A percentile compares a stretch with the other conserved stretches of the same genome.
Conservation (phyloP, 92 coral and sea anemone genomes). For the Parazoanthus darwini region DNA sequence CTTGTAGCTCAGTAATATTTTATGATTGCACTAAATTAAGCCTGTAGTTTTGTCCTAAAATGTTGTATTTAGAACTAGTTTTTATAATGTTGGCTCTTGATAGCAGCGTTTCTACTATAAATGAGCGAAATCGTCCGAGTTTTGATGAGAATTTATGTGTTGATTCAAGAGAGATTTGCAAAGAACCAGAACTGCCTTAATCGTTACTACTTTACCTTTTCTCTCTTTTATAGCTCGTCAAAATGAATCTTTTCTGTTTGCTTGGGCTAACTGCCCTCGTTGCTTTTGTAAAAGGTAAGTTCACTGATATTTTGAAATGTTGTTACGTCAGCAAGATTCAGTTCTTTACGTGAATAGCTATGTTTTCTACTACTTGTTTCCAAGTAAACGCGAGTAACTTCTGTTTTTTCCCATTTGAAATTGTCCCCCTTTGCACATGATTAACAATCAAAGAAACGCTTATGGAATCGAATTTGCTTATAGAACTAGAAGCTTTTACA, state of each 20-base stretch:
- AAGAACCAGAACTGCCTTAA: background rate
- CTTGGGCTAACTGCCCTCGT: slow-evolving; percentile 4
- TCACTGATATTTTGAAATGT: background rate
- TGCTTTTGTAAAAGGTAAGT: slow-evolving; percentile 36
- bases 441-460: too few relatives aligned
- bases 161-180: background rate
- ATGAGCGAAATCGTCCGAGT: background rate
- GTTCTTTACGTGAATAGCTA: too few relatives aligned
- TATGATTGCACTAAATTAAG: background rate
- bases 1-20: background rate
- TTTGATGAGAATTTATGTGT: background rate
- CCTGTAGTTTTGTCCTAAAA: background rate
- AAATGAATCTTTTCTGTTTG: slow-evolving; percentile 19
- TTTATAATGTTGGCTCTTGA: background rate
- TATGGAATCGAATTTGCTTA: too few relatives aligned
- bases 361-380: too few relatives aligned
- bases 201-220: background rate
- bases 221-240: background rate
- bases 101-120: background rate
- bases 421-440: too few relatives aligned
- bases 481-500: too few relatives aligned
- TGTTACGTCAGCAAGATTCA: background rate
- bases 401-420: too few relatives aligned
- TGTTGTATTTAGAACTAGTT: background rate
- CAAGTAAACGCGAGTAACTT: too few relatives aligned